A percentile compares a stretch with the other conserved stretches of the same genome.
Conservation (phyloP, 2,113 vertebrate genomes). For the Grallaria varia region DNA sequence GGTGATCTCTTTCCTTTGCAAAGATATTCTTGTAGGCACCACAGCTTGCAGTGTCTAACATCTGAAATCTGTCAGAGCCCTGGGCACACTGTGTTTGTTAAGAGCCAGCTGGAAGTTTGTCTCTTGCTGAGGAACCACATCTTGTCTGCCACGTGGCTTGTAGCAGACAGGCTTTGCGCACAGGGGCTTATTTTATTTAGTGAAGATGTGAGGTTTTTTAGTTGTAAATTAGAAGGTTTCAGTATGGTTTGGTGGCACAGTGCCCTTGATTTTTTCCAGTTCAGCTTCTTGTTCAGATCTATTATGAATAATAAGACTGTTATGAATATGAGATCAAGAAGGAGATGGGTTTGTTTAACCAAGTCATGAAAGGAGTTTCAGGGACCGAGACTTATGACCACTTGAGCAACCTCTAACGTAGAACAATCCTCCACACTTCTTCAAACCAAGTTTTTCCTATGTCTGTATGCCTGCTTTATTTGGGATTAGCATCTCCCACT, state of each 20-base stretch:
- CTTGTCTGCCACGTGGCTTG: neutral
- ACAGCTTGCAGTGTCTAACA: neutral
- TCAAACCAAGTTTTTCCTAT: neutral
- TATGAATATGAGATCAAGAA: neutral
- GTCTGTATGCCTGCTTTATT: neutral
- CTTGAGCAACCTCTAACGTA: neutral
- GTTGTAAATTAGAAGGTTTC: neutral
- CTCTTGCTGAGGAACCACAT: neutral
- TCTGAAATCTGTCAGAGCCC: neutral
- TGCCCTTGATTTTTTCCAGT: neutral
- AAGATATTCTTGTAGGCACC: neutral
- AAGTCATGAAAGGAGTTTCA: neutral
- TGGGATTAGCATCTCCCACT: neutral
- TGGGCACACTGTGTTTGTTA: neutral
- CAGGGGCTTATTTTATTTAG: neutral
- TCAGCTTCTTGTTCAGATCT: neutral
- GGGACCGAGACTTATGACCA: neutral
- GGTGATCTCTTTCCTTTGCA: neutral
- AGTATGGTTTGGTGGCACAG: neutral
- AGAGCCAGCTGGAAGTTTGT: neutral
- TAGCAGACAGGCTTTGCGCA: neutral
- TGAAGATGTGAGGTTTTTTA: neutral
- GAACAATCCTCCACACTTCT: neutral
- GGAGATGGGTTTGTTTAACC: neutral
- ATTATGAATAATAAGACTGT: too few relatives aligned